Percentiles rank a stretch among this genome's conserved stretches.
These are phyloP conservation scores for Cossypha dichroa DNA, from an alignment of 2,797 vertebrate genomes.

Conservation along the genomic window DNA sequence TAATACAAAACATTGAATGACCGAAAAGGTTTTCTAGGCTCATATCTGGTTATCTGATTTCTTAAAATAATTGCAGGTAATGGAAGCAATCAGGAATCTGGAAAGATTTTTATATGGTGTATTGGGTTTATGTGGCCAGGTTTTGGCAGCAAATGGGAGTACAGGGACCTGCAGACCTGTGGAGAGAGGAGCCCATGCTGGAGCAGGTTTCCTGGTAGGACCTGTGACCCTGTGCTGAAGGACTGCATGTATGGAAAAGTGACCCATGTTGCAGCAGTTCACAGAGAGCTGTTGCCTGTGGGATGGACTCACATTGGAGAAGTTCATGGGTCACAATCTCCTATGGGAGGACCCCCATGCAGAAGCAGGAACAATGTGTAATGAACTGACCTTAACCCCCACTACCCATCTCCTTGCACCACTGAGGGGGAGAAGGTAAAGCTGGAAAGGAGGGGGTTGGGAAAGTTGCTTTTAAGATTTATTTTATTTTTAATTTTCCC, in stretches of 20 bases:
- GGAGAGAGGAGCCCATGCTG: not conserved
- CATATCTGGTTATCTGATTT: not conserved
- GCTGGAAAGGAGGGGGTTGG: not conserved
- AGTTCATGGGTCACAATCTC: not conserved
- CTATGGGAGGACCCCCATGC: rapidly evolving
- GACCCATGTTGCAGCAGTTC: not conserved
- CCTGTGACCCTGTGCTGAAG: not conserved
- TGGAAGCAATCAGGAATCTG: not conserved
- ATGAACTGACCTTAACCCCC: not conserved
- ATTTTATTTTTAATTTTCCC: not conserved
- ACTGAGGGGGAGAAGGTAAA: not conserved
- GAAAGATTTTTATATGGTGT: not conserved
- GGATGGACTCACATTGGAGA: not conserved
- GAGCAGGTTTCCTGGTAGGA: not conserved
- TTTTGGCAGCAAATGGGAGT: not conserved
- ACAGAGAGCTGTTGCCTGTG: not conserved
- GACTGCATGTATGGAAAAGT: not conserved
- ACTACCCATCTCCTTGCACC: not conserved
- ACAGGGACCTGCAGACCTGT: not conserved
- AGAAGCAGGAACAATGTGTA: not conserved
- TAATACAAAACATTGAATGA: not conserved
- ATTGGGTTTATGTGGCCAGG: not conserved
- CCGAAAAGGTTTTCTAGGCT: not conserved
- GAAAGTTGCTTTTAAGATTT: not conserved
- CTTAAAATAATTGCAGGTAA: not conserved